A percentile compares a stretch with the other conserved stretches of the same genome.
Evolutionary conservation across 2,113 vertebrate species (phyloP).

Genomic region (Hemiscyllium ocellatum): DNA sequence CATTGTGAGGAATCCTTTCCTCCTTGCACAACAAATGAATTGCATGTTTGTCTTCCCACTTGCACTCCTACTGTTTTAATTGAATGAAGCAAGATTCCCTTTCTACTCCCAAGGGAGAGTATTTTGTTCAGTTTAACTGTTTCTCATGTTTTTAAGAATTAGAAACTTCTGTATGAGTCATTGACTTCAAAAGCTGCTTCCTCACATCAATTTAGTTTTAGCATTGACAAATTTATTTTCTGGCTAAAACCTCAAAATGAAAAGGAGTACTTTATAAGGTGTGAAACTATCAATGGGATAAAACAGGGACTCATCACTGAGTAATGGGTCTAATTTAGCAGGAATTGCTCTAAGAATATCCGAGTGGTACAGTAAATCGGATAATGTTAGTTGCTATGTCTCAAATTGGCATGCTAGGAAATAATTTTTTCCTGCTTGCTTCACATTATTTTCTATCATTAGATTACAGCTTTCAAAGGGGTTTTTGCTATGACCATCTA

Average conservation of each 20-base stretch:
- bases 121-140: background rate
- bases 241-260: background rate
- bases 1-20: background rate
- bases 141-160: background rate
- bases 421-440: background rate
- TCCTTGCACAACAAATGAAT: background rate
- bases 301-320: background rate
- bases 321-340: background rate
- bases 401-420: background rate
- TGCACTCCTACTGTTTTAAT: background rate
- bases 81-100: background rate
- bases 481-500: background rate
- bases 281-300: background rate
- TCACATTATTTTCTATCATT: background rate
- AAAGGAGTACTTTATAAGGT: background rate
- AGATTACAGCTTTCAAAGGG: background rate
- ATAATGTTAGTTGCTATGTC: background rate
- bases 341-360: background rate
- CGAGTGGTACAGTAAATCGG: background rate
- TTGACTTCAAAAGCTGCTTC: background rate
- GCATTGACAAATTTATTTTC: background rate
- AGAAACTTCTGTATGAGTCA: background rate
- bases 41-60: background rate
- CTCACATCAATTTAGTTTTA: background rate
- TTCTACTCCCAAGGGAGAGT: background rate